Evolutionary conservation across 2,113 vertebrate genomes (phyloP).

Genomic region (Sarotherodon lohbergeri): DNA sequence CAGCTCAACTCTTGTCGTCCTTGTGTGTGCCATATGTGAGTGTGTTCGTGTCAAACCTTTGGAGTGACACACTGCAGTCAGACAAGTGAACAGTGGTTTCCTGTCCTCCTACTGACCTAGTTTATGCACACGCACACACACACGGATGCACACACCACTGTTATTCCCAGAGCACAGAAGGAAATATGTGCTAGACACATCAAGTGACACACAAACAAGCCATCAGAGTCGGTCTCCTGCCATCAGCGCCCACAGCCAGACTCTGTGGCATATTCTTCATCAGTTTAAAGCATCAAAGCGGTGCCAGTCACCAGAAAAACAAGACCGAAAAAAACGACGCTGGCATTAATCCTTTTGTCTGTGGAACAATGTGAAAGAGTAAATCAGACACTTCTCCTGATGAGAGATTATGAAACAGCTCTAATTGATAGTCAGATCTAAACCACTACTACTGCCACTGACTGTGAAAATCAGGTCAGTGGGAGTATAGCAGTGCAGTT

Average conservation of each 20-base stretch:
- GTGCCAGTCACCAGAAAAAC: background rate
- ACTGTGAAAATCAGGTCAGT: slow-evolving; percentile 12
- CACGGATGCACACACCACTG: background rate
- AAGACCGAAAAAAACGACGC: background rate
- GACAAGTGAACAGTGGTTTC: slow-evolving; percentile 50
- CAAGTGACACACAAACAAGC: slow-evolving; percentile 37
- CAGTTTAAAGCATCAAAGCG: background rate
- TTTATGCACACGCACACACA: slow-evolving; percentile 1
- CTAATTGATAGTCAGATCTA: background rate
- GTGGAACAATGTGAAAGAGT: background rate
- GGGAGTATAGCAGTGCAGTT: background rate
- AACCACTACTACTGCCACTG: background rate
- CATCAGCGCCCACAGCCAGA: background rate
- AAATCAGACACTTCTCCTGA: slow-evolving; percentile 17
- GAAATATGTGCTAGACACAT: slow-evolving; percentile 31
- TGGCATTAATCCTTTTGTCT: slow-evolving; percentile 27
- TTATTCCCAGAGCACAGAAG: slow-evolving; percentile 18
- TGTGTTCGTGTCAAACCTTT: background rate
- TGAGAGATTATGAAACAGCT: slow-evolving; percentile 23
- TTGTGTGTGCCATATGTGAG: background rate
- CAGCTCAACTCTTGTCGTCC: background rate
- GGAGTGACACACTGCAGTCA: background rate
- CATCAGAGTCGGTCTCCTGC: background rate
- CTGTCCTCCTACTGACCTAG: slow-evolving; percentile 60
- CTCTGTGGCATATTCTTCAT: slow-evolving; percentile 21